Evolutionary conservation across 1,140 invertebrate species (phyloP), one percentile per base, ranked within the genome.

Genomic region (Tribolium castaneum): DNA sequence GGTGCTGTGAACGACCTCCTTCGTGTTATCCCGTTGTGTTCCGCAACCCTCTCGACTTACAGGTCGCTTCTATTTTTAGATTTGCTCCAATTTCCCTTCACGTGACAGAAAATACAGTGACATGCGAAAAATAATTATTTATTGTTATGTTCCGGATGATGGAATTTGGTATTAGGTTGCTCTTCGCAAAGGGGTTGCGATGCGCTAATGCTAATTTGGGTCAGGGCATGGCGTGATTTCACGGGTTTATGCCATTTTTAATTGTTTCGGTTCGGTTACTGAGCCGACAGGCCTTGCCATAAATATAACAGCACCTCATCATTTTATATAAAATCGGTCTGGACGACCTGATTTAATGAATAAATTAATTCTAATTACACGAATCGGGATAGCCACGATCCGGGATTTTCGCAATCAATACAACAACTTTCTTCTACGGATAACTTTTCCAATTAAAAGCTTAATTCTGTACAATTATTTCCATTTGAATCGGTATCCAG

Each of bases 1-100:
- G n/a, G 35, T 49, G n/a, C 70, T 72, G 70, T 72, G 35, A 72
- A 72, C 50, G 70, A 72, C 70, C 70, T 72, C 70, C 70, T 72
- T 72, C 70, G 70, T 72, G 70, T 49, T 50, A 19, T 72, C 70
- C 70, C 70, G 70, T 49, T 7, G 16, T n/a, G n/a, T 51, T 50
- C 34, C 70, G 70, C 50, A 49, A 72, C 70, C 70, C 34, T 59
- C 54, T 59, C 70, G 70, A 72, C 19, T 25, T 49, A 6, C 12
- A 50, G 70, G 70, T 72, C 70, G 70, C 12, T 72, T 72, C 39
- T 72, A 70, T 70, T 70, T 39, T 70, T 72, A 72, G 16, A 14
- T 25, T 50, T 50, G 70, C 70, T 72, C 70, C 70, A 72, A 13
- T 72, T 72, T 72, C 70, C n/a, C 39, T 72, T 45, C 49, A 72